Percentiles rank a stretch among this genome's conserved stretches.
Conservation (phyloP, 2,797 vertebrate genomes). For the Hoplostethus atlanticus region DNA sequence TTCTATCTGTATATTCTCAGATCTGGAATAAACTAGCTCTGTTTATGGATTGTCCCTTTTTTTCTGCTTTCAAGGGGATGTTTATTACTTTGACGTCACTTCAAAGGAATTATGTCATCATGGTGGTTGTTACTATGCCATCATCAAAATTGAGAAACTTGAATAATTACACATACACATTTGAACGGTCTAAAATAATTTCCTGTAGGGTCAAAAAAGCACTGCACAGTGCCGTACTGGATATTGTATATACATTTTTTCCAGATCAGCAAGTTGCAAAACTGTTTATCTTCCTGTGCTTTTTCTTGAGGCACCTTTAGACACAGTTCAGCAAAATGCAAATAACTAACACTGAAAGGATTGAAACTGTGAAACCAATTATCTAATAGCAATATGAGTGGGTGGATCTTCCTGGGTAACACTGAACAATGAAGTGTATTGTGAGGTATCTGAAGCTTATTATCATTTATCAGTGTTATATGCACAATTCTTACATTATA, state of each 20-base stretch:
- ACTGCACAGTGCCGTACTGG: background rate
- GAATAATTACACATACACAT: too few species aligned
- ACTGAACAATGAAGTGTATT: background rate
- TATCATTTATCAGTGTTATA: too few species aligned
- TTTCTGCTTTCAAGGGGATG: too few species aligned
- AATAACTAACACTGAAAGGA: background rate
- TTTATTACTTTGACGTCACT: too few species aligned
- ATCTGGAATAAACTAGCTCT: constrained; percentile 11
- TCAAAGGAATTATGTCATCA: too few species aligned
- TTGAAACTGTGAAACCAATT: background rate
- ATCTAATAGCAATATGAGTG: background rate
- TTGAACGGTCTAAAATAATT: too few species aligned
- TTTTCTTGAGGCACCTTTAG: constrained; percentile 6
- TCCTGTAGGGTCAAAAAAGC: background rate
- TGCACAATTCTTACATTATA: too few species aligned
- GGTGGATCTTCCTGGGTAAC: background rate
- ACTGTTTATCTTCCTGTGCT: constrained; percentile 8
- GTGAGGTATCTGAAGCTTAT: too few species aligned
- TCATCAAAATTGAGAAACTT: background rate
- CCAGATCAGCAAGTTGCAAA: constrained; percentile 8
- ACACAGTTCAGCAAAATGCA: constrained; percentile 37
- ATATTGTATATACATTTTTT: constrained; percentile 12
- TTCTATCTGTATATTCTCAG: background rate
- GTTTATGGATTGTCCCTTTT: too few species aligned
- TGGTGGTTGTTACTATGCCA: too few species aligned